phyloP scores from a whole-genome alignment of 2,888 invertebrate species.

The Himalopsyche anomala region DNA sequence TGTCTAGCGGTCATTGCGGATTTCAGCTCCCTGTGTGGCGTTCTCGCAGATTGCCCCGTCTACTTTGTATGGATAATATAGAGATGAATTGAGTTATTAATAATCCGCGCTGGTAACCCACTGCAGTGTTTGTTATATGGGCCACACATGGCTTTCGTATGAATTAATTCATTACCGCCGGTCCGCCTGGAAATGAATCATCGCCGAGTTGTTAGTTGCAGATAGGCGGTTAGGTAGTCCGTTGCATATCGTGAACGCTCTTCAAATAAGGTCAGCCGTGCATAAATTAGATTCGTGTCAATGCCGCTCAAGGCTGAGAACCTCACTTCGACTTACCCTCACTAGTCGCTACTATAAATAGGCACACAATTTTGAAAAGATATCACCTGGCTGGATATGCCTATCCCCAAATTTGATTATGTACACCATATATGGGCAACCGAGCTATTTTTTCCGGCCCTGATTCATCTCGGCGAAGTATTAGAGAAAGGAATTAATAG shows the following conservation, averaged over 20 bases:
- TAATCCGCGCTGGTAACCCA: not conserved
- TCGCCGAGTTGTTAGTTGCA: not conserved
- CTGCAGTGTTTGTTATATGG: not conserved
- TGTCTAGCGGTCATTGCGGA: no score
- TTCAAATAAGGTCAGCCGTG: slow-evolving; percentile 34
- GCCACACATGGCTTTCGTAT: not conserved
- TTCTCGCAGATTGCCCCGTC: not conserved
- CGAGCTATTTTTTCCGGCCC: no score
- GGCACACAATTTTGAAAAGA: no score
- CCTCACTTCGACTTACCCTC: not conserved
- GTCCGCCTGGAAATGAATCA: slow-evolving; percentile 9
- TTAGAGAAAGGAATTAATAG: no score
- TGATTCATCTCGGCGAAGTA: no score
- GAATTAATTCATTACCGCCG: not conserved
- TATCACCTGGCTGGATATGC: no score
- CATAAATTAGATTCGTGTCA: slow-evolving; percentile 49
- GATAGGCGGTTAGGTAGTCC: not conserved
- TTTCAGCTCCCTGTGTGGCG: not conserved
- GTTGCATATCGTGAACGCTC: slow-evolving; percentile 29
- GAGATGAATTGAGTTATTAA: not conserved
- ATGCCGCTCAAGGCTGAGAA: slow-evolving; percentile 50
- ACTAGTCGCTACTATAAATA: not conserved
- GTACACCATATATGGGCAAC: no score
- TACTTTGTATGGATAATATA: no score
- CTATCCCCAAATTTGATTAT: no score